Evolutionary conservation across 1,140 invertebrate species (phyloP), one percentile per base, ranked within the genome.

Genomic region (Stegodyphus mimosarum): DNA sequence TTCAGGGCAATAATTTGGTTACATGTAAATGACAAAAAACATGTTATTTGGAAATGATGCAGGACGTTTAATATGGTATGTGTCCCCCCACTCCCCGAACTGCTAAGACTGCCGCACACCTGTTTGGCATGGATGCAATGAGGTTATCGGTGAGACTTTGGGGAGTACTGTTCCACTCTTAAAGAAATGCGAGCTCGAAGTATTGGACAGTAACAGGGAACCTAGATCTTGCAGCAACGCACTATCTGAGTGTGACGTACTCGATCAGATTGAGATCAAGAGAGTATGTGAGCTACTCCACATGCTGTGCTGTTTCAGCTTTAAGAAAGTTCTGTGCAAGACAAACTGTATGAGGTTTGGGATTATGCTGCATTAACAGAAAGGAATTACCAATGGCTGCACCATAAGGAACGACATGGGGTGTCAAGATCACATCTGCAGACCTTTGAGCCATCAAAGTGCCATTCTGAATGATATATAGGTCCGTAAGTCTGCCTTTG

Each of bases 1-100:
- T 67, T 67, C 17, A 17, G 64, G 64, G 64, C 17, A 67, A 13
- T 5, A 67, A 67, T 67, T 67, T 67, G 64, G 64, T 67, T 67
- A 67, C 17, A 60, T 60, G 55, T 60, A 60, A 60, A 60, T 1
- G 5, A 60, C 55, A 10, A 60, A 10, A 60, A 60, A 60, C 9
- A 1, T 60, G 5, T 5, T 60, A 5, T 60, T 60, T 60, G 55
- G 15, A 60, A 60, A 67, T 3, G 17, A n/a, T 67, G 3, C 64
- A 6, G 2, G 7, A 67, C 2, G 13, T 6, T 67, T 67, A 13
- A 6, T 67, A n/a, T 15, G 11, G 64, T 5, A 2, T 67, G 64
- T 67, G 2, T 0, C 5, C 64, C 5, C 64, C 33, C 33, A 1
- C 33, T 33, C 55, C 55, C 15, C 9, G 55, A 60, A 5, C 55